Evolutionary conservation across 1,140 invertebrate species (phyloP).

Genomic region (Eurosta solidaginis): DNA sequence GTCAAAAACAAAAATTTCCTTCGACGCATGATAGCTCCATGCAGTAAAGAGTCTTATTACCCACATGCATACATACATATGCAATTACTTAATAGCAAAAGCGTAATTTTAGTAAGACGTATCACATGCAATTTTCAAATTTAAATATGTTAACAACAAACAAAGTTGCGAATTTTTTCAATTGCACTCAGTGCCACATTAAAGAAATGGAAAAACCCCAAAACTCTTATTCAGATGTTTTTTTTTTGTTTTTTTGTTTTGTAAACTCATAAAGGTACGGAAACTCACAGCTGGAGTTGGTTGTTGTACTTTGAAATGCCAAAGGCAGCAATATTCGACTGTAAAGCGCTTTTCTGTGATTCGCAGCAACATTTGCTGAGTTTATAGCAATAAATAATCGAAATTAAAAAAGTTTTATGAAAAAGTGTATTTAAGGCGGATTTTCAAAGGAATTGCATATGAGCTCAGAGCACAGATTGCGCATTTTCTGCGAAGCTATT

Average conservation of each 20-base stretch:
- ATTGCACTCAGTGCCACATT: conserved; percentile 11
- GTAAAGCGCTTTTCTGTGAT: neutral
- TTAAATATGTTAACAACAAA: conserved; percentile 21
- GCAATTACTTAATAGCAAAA: too few species aligned
- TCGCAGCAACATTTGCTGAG: neutral
- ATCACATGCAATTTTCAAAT: neutral
- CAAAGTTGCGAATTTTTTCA: conserved; percentile 15
- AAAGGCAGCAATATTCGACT: neutral
- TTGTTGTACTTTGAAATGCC: neutral
- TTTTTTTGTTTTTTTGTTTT: neutral
- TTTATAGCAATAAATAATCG: conserved; percentile 14
- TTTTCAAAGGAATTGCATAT: neutral
- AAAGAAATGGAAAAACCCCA: neutral
- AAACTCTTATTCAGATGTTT: neutral
- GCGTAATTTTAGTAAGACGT: too few species aligned
- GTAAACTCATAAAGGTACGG: neutral
- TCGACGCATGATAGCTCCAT: too few species aligned
- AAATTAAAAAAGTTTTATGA: conserved; percentile 26
- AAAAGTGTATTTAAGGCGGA: neutral
- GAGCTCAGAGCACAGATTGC: neutral
- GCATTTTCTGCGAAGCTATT: neutral
- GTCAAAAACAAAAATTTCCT: too few species aligned
- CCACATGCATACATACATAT: too few species aligned
- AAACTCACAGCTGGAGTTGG: too few species aligned
- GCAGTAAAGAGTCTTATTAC: too few species aligned